These are phyloP conservation scores for Catocala sponsa DNA, from an alignment of 2,888 invertebrate genomes.

Conservation along the genomic window DNA sequence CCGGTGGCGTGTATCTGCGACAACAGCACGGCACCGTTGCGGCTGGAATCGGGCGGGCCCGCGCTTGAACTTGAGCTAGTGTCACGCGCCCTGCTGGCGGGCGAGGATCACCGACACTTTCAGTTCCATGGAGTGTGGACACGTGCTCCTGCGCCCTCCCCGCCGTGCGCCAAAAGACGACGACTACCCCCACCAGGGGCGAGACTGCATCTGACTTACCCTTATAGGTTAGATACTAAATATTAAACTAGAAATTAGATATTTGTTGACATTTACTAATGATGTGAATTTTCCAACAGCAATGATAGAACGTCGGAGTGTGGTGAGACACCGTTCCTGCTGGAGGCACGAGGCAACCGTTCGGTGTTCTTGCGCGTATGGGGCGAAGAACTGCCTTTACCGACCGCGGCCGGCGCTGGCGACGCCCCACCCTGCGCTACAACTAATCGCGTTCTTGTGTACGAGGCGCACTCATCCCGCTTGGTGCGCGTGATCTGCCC, in stretches of 20 bases:
- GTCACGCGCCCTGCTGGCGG: conserved; percentile 91
- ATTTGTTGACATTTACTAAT: too few relatives aligned
- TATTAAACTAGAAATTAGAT: too few relatives aligned
- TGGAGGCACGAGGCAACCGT: conserved; percentile 93
- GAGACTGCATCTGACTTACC: conserved; percentile 70
- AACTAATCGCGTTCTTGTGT: conserved; percentile 93
- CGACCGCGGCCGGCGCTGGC: conserved; percentile 78
- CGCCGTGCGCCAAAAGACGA: conserved; percentile 60
- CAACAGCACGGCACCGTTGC: conserved; percentile 85
- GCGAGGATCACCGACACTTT: conserved; percentile 94
- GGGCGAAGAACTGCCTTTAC: conserved; percentile 92
- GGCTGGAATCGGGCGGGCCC: conserved; percentile 62
- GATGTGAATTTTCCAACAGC: not conserved
- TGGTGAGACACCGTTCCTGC: conserved; percentile 93
- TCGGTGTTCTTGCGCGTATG: conserved; percentile 94
- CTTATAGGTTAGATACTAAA: conserved; percentile 64
- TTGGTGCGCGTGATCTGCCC: conserved; percentile 92
- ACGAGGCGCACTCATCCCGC: conserved; percentile 91
- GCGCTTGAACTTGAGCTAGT: conserved; percentile 93
- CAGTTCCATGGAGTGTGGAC: conserved; percentile 91
- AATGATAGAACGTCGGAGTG: conserved; percentile 83
- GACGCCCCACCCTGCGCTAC: conserved; percentile 92
- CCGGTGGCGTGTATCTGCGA: conserved; percentile 94
- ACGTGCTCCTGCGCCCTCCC: conserved; percentile 45
- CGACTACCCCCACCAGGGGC: conserved; percentile 68